These are phyloP conservation scores for Uloborus plumipes DNA, from an alignment of 2,888 invertebrate species.

Conservation along the genomic window DNA sequence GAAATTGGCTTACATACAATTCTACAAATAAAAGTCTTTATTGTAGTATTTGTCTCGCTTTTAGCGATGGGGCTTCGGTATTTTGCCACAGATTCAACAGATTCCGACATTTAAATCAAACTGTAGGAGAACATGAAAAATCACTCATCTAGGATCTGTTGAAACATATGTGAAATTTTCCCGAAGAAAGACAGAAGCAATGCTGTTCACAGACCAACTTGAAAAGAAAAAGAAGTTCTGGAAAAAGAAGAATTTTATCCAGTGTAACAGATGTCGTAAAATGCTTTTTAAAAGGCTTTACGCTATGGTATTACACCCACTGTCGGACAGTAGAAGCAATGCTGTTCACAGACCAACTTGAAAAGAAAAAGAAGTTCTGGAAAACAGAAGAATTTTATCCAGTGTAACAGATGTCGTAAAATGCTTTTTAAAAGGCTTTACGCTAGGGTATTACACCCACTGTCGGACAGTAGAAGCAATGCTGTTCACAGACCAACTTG, in stretches of 20 bases:
- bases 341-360: not conserved
- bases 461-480: too few relatives aligned
- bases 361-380: not conserved
- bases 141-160: not conserved
- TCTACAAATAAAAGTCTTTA: not conserved
- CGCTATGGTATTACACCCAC: too few relatives aligned
- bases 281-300: too few relatives aligned
- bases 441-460: too few relatives aligned
- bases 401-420: not conserved
- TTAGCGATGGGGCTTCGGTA: not conserved
- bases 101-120: not conserved
- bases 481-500: too few relatives aligned
- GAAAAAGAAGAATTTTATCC: not conserved
- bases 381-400: not conserved
- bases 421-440: too few relatives aligned
- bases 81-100: not conserved
- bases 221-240: not conserved
- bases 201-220: not conserved
- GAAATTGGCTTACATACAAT: not conserved
- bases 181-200: not conserved
- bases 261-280: not conserved
- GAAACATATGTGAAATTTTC: not conserved
- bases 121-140: not conserved
- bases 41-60: not conserved
- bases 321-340: not conserved